These are phyloP conservation scores for Philotrypesis tridentata DNA, from an alignment of 1,140 invertebrate genomes.

Conservation along the genomic window DNA sequence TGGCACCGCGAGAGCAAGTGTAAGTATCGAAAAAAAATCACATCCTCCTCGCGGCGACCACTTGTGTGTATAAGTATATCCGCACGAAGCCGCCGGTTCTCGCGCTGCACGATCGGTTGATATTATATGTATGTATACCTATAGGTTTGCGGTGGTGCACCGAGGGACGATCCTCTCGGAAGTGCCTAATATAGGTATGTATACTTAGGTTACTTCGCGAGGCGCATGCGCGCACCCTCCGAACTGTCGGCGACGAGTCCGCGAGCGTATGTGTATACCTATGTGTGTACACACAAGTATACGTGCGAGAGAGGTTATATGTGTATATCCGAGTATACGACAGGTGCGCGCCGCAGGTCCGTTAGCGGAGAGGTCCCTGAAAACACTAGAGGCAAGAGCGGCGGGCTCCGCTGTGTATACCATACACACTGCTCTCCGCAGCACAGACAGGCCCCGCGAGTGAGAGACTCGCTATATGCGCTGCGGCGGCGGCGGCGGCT, in stretches of 20 bases:
- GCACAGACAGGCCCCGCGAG: not conserved
- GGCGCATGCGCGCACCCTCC: not conserved
- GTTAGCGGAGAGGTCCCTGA: not conserved
- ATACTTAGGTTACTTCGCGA: too few species aligned
- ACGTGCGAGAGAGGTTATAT: not conserved
- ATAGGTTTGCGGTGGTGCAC: too few species aligned
- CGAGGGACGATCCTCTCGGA: too few species aligned
- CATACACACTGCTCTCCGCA: conserved; percentile 47
- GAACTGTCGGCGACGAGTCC: too few species aligned
- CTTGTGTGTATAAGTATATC: too few species aligned
- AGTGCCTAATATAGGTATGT: too few species aligned
- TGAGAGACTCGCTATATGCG: conserved; percentile 32
- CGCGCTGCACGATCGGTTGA: conserved; percentile 24
- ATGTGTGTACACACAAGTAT: too few species aligned
- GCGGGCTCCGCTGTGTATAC: too few species aligned
- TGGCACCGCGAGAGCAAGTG: not conserved
- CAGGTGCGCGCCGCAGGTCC: not conserved
- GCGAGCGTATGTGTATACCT: too few species aligned
- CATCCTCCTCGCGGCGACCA: not conserved
- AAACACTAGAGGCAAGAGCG: not conserved
- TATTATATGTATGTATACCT: conserved; percentile 43
- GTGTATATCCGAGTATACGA: too few species aligned
- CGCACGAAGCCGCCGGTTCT: too few species aligned
- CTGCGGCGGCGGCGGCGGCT: not conserved
- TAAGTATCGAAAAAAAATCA: too few species aligned